phyloP scores from a whole-genome alignment of 2,888 invertebrate species.

The Tipula unca region DNA sequence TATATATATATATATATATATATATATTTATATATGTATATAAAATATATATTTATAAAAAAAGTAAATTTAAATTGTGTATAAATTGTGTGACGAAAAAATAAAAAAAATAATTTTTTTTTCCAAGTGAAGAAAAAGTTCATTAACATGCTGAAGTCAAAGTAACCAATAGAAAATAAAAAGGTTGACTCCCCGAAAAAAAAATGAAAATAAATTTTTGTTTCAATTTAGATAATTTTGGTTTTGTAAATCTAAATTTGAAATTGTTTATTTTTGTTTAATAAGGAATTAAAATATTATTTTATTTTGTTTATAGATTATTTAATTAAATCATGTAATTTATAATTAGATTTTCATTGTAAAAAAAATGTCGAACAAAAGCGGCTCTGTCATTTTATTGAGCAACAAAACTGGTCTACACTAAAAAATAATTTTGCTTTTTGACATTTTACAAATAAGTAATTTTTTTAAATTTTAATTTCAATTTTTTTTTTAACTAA shows the following conservation, averaged over 20 bases:
- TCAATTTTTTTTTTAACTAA: background rate
- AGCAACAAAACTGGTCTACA: background rate
- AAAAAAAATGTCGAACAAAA: conserved; percentile 17
- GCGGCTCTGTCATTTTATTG: conserved; percentile 16
- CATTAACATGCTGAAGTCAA: conserved; percentile 20
- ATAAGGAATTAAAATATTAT: background rate
- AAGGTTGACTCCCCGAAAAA: conserved; percentile 20
- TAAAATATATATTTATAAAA: background rate
- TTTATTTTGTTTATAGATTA: background rate
- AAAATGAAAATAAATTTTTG: background rate
- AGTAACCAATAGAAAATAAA: conserved; percentile 17
- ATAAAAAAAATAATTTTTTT: background rate
- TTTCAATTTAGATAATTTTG: background rate
- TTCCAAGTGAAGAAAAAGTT: conserved; percentile 18
- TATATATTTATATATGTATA: no score
- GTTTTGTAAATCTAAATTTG: conserved; percentile 8
- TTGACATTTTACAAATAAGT: background rate
- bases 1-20: no score
- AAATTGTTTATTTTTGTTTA: conserved; percentile 2
- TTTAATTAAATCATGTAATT: conserved; percentile 10
- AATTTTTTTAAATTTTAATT: background rate
- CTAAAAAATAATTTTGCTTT: background rate
- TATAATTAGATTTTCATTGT: background rate
- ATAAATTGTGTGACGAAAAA: conserved; percentile 9
- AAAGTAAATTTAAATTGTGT: background rate